Evolutionary conservation across 1,140 invertebrate genomes (phyloP).

Genomic region (Hypothenemus hampei): DNA sequence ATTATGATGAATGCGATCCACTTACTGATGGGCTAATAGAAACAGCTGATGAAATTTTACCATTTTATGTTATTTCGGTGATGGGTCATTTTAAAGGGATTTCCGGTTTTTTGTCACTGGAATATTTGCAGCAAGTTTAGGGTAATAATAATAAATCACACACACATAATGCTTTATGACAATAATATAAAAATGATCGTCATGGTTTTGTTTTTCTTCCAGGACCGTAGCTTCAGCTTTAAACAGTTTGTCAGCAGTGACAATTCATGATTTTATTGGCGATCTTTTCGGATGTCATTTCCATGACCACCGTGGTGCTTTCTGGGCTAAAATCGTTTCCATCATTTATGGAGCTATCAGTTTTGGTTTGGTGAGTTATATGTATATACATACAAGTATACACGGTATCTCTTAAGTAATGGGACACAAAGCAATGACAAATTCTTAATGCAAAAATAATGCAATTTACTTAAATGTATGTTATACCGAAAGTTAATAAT

Average conservation of each 20-base stretch:
- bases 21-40: slow-evolving; percentile 53
- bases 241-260: slow-evolving; percentile 86
- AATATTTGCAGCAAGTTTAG: slow-evolving; percentile 61
- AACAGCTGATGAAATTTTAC: slow-evolving; percentile 71
- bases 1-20: slow-evolving; percentile 81
- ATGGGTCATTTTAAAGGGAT: slow-evolving; percentile 68
- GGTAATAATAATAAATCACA: slow-evolving; percentile 41
- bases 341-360: slow-evolving; percentile 58
- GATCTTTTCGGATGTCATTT: slow-evolving; percentile 63
- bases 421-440: no score
- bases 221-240: slow-evolving; percentile 89
- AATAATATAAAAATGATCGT: no score
- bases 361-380: slow-evolving; percentile 50
- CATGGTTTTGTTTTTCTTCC: slow-evolving; percentile 28
- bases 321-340: slow-evolving; percentile 59
- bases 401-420: no score
- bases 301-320: slow-evolving; percentile 63
- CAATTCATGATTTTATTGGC: slow-evolving; percentile 79
- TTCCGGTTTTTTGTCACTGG: slow-evolving; percentile 69
- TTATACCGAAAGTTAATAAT: no score
- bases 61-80: slow-evolving; percentile 75
- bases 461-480: no score
- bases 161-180: not conserved
- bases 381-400: not conserved
- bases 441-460: no score